Conservation (phyloP, 2,113 vertebrate genomes). For the Podarcis muralis region DNA sequence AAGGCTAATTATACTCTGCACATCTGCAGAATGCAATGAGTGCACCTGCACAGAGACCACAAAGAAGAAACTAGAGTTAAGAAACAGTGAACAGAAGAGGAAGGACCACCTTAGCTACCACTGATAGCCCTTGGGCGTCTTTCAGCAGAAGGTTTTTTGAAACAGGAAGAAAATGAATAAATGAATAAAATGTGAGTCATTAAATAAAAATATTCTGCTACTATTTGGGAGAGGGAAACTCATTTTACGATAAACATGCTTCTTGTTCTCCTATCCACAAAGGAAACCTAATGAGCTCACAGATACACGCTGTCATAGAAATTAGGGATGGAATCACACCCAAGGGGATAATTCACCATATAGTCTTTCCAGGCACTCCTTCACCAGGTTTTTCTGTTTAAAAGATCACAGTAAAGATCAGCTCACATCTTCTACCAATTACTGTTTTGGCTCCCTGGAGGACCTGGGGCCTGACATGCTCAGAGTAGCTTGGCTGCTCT, state of each 20-base stretch:
- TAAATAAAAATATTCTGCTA: neutral
- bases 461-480: constrained; percentile 22
- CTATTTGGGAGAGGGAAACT: neutral
- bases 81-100: neutral
- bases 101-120: neutral
- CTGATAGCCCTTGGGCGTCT: neutral
- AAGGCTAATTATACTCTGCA: neutral
- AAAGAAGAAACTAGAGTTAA: neutral
- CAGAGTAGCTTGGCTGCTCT: neutral
- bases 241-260: neutral
- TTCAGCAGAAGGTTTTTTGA: neutral
- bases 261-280: neutral
- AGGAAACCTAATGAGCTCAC: constrained; percentile 1
- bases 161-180: neutral
- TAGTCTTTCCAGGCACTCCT: neutral
- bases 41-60: neutral
- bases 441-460: constrained; percentile 43
- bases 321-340: neutral
- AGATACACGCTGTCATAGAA: constrained; percentile 26
- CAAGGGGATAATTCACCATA: neutral
- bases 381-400: constrained; percentile 43
- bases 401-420: constrained; percentile 47
- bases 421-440: constrained; percentile 56
- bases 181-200: neutral
- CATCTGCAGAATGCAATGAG: neutral